A percentile compares a stretch with the other conserved stretches of the same genome.
Conservation (phyloP, 2,797 vertebrate species). For the Anomalospiza imberbis region DNA sequence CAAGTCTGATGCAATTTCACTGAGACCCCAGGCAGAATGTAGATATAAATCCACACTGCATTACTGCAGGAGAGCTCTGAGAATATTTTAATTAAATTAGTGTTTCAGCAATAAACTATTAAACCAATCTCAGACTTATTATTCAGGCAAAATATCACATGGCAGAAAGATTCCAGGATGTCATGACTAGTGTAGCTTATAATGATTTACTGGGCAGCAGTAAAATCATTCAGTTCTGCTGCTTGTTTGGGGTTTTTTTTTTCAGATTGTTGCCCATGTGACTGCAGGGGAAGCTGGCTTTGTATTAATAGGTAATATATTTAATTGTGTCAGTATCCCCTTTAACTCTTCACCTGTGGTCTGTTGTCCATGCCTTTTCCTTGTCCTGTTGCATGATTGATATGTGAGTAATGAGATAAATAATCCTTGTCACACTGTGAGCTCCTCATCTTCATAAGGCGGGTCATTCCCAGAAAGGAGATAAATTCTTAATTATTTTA, state of each 20-base stretch:
- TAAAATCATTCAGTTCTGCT: not conserved
- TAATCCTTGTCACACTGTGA: not conserved
- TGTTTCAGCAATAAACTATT: slow-evolving; percentile 42
- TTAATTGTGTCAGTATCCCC: not conserved
- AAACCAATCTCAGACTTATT: not conserved
- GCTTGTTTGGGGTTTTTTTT: not conserved
- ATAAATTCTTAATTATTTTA: slow-evolving; percentile 11
- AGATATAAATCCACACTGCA: not conserved
- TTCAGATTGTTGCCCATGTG: not conserved
- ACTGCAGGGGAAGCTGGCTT: not conserved
- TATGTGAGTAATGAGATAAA: not conserved
- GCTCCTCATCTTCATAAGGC: not conserved
- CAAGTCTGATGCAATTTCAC: slow-evolving; percentile 40
- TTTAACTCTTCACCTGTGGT: not conserved
- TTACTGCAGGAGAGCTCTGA: not conserved
- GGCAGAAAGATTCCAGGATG: not conserved
- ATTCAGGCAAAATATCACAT: not conserved
- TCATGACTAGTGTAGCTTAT: not conserved
- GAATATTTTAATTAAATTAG: slow-evolving; percentile 52
- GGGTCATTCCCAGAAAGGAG: not conserved
- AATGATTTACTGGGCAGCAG: not conserved
- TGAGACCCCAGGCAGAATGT: slow-evolving; percentile 18
- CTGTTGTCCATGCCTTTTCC: not conserved
- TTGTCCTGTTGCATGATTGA: not conserved
- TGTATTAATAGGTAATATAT: not conserved